These are phyloP conservation scores for Drosophila littoralis DNA, from an alignment of 1,140 invertebrate genomes.

Conservation along the genomic window DNA sequence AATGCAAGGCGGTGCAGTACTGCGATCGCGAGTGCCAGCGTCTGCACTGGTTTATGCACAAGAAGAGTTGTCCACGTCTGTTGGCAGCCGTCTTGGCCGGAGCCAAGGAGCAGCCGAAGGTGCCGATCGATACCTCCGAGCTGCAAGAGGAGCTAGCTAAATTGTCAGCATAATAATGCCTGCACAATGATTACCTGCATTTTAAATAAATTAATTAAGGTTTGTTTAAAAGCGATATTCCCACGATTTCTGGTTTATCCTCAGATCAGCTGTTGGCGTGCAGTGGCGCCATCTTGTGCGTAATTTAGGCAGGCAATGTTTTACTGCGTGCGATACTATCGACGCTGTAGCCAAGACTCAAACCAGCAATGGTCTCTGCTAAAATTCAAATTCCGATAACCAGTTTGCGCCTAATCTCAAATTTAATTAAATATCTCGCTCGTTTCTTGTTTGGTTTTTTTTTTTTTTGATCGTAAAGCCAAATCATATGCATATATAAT, in stretches of 20 bases:
- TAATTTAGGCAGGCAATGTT: background rate
- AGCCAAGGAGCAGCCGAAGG: conserved; percentile 34
- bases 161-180: conserved; percentile 53
- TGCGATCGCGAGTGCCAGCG: conserved; percentile 97
- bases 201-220: conserved; percentile 24
- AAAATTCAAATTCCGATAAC: conserved; percentile 31
- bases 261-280: background rate
- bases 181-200: conserved; percentile 7
- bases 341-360: background rate
- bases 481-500: conserved; percentile 74
- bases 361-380: background rate
- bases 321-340: background rate
- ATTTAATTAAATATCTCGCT: conserved; percentile 59
- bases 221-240: background rate
- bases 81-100: conserved; percentile 63
- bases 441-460: conserved; percentile 9
- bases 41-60: conserved; percentile 98
- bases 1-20: conserved; percentile 96
- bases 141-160: conserved; percentile 73
- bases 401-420: conserved; percentile 34
- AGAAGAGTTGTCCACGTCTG: conserved; percentile 91
- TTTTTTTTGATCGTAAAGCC: conserved; percentile 57
- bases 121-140: conserved; percentile 66
- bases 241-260: background rate
- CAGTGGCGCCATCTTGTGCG: conserved; percentile 12